These are phyloP conservation scores for Stichopus chloronotus DNA, from an alignment of 35 echinoderm and acorn worm genomes.

Conservation along the genomic window DNA sequence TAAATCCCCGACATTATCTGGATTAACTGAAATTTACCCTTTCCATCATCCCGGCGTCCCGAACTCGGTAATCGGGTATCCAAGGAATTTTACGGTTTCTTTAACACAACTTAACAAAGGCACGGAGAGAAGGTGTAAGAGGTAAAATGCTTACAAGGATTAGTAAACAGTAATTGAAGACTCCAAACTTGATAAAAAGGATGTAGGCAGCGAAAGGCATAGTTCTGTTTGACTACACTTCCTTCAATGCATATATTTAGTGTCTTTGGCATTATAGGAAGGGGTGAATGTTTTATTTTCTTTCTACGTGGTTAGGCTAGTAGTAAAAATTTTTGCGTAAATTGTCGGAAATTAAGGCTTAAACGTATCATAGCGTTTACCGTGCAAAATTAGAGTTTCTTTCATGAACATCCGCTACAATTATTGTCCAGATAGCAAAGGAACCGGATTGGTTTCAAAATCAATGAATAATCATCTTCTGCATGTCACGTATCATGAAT, in stretches of 20 bases:
- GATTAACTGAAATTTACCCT: slow-evolving; percentile 29
- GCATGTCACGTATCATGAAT: too few relatives aligned
- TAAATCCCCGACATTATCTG: slow-evolving; percentile 32
- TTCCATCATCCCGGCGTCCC: neutral
- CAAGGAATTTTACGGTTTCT: slow-evolving; percentile 29
- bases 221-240: neutral
- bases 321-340: too few relatives aligned
- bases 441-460: too few relatives aligned
- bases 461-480: too few relatives aligned
- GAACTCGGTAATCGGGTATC: neutral
- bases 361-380: too few relatives aligned
- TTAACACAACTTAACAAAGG: slow-evolving; percentile 5
- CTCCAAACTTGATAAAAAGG: neutral
- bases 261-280: too few relatives aligned
- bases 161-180: neutral
- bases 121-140: neutral
- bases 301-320: too few relatives aligned
- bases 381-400: too few relatives aligned
- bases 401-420: too few relatives aligned
- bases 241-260: neutral
- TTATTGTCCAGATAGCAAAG: too few relatives aligned
- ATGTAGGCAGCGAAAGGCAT: neutral
- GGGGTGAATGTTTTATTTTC: too few relatives aligned
- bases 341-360: too few relatives aligned
- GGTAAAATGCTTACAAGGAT: neutral